A percentile compares a stretch with the other conserved stretches of the same genome.
These are phyloP conservation scores for Nothocercus julius DNA, from an alignment of 2,113 vertebrate genomes.

Conservation along the genomic window DNA sequence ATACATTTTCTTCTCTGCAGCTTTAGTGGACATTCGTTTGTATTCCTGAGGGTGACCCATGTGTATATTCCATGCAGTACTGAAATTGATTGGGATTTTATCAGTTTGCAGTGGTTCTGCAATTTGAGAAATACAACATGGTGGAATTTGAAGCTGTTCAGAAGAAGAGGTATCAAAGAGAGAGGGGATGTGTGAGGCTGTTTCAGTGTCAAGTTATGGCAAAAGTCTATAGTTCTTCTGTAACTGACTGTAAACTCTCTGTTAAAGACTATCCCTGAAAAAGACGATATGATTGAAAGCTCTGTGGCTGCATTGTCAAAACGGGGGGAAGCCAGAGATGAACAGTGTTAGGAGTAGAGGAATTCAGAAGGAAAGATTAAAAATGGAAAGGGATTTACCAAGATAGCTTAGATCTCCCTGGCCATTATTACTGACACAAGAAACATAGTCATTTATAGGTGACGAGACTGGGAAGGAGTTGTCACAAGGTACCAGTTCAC, in stretches of 20 bases:
- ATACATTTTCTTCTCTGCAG: background rate
- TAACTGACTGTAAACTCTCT: background rate
- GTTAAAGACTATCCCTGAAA: background rate
- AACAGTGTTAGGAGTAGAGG: background rate
- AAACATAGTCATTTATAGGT: background rate
- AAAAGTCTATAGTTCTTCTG: background rate
- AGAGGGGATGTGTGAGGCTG: background rate
- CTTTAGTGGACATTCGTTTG: accelerated
- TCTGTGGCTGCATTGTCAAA: background rate
- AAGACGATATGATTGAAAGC: background rate
- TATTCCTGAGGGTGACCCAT: background rate
- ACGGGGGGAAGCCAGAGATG: background rate
- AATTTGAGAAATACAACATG: background rate
- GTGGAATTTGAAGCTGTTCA: background rate
- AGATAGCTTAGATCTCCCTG: background rate
- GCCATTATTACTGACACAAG: background rate
- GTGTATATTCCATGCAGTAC: background rate
- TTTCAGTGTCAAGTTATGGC: background rate
- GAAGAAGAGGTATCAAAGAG: background rate
- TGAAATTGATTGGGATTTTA: background rate
- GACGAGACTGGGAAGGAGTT: background rate
- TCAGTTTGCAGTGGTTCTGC: background rate
- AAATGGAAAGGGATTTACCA: background rate
- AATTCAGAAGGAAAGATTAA: background rate
- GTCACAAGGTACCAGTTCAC: background rate